Base-by-base conservation (phyloP, 2,888 invertebrate species). In the Lissonota sp. region DNA sequence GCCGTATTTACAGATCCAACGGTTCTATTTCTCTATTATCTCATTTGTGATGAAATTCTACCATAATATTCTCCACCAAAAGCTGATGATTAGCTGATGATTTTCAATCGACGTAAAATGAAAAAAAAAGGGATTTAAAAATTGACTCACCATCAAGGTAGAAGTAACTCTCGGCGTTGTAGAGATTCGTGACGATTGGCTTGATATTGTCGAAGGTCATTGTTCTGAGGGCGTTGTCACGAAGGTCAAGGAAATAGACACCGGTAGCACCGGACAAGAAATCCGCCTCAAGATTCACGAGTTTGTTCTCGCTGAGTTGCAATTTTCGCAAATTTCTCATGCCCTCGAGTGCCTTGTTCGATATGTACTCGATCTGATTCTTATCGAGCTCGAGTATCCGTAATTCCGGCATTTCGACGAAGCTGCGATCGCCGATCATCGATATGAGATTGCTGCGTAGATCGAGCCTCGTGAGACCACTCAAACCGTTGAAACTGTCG, bases 401-500 rank as follows among this genome's bases (percentile, higher is more conserved):
- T 49, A 97, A 93, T 87, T 95, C 95, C 93, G 96, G 96, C 91
- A 97, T 93, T 90, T 97, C 97, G 0, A 95, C 95, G 92, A 97
- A 97, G 49, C 96, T 96, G 83, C 96, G 95, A 86, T 97, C 96
- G 3, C 96, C 96, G 87, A 97, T 94, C 93, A 96, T 96, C 86
- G 95, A 95, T 88, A 97, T 95, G 88, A 95, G 94, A 91, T 97
- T 97, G 85, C 94, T 94, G 82, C 96, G 95, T 85, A 97, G 93
- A 92, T 97, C 96, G 86, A 97, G 94, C 90, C 95, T 94, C 91
- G 95, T 94, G 85, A 97, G 93, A 91, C 95, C 95, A 63, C 95
- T 95, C 90, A 97, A 93, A 60, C 97, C 97, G 87, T 95, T 94
- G 92, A 97, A 97, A 83, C 96, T 96, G 88, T 96, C 96, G 82